Base-by-base conservation (phyloP, 2,888 invertebrate species). In the Portevinia maculata region DNA sequence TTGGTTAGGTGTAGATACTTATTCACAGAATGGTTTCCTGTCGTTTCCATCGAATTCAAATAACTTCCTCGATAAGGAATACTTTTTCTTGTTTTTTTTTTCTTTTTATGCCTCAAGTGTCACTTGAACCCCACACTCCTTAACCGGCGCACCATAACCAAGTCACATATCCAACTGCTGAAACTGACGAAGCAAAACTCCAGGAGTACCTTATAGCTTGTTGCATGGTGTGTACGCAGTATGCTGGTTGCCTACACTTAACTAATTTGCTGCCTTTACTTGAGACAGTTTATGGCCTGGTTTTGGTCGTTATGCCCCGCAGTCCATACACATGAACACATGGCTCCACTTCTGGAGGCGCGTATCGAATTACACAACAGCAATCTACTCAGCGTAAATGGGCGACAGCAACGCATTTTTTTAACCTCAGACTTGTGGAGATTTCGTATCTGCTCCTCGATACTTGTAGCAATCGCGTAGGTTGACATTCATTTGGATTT, bases 401-500 rank as follows among this genome's bases (percentile, higher is more conserved):
- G 79, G 79, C 75, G 76, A 78, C 78, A 67, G 71, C 8, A 76
- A 81, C 75, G 75, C 79, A 81, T 69, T 81, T 53, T 75, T 52
- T 75, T 52, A 81, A 70, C 69, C 69, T 55, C 17, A 24, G 19
- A 13, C 21, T 34, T 11, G 17, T 24, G 34, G 62, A 78, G 83
- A 83, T 78, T 71, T 78, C 71, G 73, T 83, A 83, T 83, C 83
- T 81, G 32, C 65, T 62, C 37, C n/a, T 59, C 83, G 83, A 83
- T 83, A 83, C 83, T 83, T 83, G 83, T 78, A 78, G 83, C 83
- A 67, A 83, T 83, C 83, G 78, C 62, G 83, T 83, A 83, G 83
- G 83, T 78, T 83, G 83, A 83, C 83, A 83, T 67, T 83, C 83
- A 83, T 76, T 83, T 78, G 78, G 78, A 83, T 83, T 83, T 83